A percentile compares a stretch with the other conserved stretches of the same genome.
Evolutionary conservation across 2,797 vertebrate species (phyloP).

Genomic region (Esox lucius): DNA sequence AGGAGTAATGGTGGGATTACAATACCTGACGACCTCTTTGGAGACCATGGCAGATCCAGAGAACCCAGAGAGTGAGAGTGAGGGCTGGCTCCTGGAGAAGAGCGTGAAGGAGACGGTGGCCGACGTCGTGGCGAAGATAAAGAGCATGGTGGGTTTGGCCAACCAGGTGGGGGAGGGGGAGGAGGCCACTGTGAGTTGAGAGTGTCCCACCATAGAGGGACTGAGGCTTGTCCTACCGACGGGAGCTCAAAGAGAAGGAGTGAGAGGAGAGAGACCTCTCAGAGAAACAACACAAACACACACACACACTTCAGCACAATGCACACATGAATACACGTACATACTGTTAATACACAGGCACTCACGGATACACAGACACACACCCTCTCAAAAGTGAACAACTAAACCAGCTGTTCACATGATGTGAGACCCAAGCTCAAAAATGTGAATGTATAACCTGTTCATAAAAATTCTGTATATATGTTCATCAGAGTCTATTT

Average conservation of each 20-base stretch:
- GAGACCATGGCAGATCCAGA: slow-evolving; percentile 70
- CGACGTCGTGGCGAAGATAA: slow-evolving; percentile 28
- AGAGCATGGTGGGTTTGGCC: background rate
- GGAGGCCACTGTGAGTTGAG: slow-evolving; percentile 80
- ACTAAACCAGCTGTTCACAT: slow-evolving; percentile 25
- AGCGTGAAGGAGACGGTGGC: slow-evolving; percentile 73
- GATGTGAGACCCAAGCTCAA: slow-evolving; percentile 22
- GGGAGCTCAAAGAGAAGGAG: slow-evolving; percentile 32
- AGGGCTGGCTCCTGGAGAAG: slow-evolving; percentile 80
- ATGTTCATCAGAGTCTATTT: slow-evolving; percentile 65
- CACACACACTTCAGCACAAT: slow-evolving; percentile 6
- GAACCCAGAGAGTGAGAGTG: slow-evolving; percentile 74
- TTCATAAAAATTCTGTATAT: slow-evolving; percentile 58
- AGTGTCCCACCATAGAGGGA: slow-evolving; percentile 29
- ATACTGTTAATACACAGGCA: slow-evolving; percentile 2
- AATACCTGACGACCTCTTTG: slow-evolving; percentile 78
- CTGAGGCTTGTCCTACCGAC: slow-evolving; percentile 43
- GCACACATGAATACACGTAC: slow-evolving; percentile 11
- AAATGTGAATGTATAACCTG: slow-evolving; percentile 44
- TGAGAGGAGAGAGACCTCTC: slow-evolving; percentile 36
- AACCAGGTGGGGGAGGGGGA: slow-evolving; percentile 78
- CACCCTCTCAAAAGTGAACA: slow-evolving; percentile 40
- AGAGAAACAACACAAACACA: slow-evolving; percentile 11
- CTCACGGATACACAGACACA: background rate
- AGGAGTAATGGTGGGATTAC: slow-evolving; percentile 66